Conservation (phyloP, 2,797 vertebrate species). For the Loris lydekkerianus region DNA sequence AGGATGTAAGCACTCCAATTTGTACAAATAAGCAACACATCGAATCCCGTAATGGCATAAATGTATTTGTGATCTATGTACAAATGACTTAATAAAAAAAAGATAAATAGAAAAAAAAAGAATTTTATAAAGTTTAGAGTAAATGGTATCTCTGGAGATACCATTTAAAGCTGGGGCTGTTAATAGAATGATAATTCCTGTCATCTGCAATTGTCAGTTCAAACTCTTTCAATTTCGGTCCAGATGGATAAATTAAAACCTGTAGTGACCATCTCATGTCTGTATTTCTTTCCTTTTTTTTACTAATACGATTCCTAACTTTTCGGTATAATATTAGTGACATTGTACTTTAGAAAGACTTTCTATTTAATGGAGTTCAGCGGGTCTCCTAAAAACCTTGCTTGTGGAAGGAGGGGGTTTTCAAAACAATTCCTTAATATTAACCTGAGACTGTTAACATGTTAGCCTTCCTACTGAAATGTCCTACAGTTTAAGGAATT, state of each 20-base stretch:
- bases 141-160: background rate
- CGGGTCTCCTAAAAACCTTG: background rate
- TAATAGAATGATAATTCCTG: background rate
- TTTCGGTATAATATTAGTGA: background rate
- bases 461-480: background rate
- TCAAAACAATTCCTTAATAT: background rate
- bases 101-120: background rate
- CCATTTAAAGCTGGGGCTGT: background rate
- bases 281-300: conserved; percentile 17
- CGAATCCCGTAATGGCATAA: too few relatives aligned
- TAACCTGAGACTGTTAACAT: background rate
- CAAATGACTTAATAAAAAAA: too few relatives aligned
- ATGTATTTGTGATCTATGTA: too few relatives aligned
- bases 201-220: background rate
- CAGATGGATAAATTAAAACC: background rate
- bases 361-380: conserved; percentile 3
- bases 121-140: background rate
- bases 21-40: too few relatives aligned
- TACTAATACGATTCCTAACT: background rate
- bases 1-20: too few relatives aligned
- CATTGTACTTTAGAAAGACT: background rate
- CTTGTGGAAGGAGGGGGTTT: background rate
- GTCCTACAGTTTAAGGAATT: background rate
- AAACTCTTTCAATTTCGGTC: background rate
- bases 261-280: background rate